Evolutionary conservation across 2,113 vertebrate species (phyloP), one percentile per base, ranked within the genome.

Genomic region (Oryzias woworae): DNA sequence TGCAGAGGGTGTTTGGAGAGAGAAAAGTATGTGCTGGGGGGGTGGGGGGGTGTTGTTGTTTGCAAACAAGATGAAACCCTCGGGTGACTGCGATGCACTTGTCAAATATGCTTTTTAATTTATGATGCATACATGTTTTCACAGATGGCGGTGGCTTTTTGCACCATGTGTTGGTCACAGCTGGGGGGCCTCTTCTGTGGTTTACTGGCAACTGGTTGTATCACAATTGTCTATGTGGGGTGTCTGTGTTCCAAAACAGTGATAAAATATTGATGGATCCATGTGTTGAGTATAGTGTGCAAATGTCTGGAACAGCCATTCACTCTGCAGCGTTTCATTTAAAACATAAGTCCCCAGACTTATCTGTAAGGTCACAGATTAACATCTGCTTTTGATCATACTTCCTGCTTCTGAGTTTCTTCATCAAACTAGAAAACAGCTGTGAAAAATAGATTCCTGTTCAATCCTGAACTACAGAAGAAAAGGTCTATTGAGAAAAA

Each of bases 101-200:
- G 95, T 95, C 94, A 96, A 93, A 97, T 95, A 95, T 97, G 94
- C 96, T 97, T 96, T 97, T 98, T 95, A 90, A 91, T 90, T 88
- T 85, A 93, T 94, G 92, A 92, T 57, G 59, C 63, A 73, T 50
- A 42, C 56, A 53, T 44, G 61, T 36, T 47, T 26, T 65, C 64
- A 63, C 69, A 71, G 24, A 47, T 86, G 86, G 83, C 84, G 71
- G 58, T 48, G 92, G 90, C 90, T 77, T 53, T 61, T 63, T 54
- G 64, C 81, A 65, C 84, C 92, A 93, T 95, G 94, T 94, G 94
- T 92, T 92, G 92, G 87, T 94, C 95, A 92, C 93, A 92, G 94
- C 91, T 94, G 95, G 94, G 92, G 93, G 89, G 91, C 54, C 93
- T 14, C 87, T 79, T 92, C 92, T 66, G 66, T 66, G 69, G 23